phyloP scores from a whole-genome alignment of 2,113 vertebrate species.

The Lepisosteus osseus region DNA sequence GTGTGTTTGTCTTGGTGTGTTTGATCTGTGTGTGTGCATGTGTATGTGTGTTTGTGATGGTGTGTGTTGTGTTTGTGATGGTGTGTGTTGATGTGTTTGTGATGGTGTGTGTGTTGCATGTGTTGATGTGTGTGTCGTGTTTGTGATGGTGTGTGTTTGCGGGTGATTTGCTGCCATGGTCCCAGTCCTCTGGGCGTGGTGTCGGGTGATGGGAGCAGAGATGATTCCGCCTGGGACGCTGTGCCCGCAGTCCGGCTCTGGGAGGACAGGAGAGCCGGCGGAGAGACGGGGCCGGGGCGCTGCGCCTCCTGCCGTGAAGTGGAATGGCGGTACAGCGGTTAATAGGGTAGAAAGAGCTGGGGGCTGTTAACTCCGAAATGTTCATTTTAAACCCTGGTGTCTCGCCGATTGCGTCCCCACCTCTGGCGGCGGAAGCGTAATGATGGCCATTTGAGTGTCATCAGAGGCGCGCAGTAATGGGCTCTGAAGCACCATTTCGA shows the following conservation, averaged over 20 bases:
- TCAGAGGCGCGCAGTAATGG: constrained; percentile 72
- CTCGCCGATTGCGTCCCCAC: constrained; percentile 41
- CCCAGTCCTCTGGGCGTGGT: no score
- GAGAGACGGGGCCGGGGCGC: constrained; percentile 24
- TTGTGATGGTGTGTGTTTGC: no score
- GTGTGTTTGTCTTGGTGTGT: no score
- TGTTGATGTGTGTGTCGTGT: no score
- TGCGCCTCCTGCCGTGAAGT: constrained; percentile 57
- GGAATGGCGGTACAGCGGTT: constrained; percentile 73
- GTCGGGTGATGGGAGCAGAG: background rate
- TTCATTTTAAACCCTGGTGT: constrained; percentile 66
- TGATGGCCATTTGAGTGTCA: constrained; percentile 80
- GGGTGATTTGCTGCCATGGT: no score
- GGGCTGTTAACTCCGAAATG: constrained; percentile 74
- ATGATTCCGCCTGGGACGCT: background rate
- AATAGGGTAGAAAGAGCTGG: constrained; percentile 75
- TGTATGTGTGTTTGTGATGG: no score
- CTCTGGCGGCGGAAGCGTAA: constrained; percentile 68
- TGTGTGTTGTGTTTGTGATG: no score
- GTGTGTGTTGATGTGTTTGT: no score
- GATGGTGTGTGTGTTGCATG: no score
- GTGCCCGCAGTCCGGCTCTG: constrained; percentile 10
- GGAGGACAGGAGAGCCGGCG: constrained; percentile 6
- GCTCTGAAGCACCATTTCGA: constrained; percentile 70
- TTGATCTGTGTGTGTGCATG: no score